These are phyloP conservation scores for Euthynnus affinis DNA, from an alignment of 2,797 vertebrate genomes.

Conservation along the genomic window DNA sequence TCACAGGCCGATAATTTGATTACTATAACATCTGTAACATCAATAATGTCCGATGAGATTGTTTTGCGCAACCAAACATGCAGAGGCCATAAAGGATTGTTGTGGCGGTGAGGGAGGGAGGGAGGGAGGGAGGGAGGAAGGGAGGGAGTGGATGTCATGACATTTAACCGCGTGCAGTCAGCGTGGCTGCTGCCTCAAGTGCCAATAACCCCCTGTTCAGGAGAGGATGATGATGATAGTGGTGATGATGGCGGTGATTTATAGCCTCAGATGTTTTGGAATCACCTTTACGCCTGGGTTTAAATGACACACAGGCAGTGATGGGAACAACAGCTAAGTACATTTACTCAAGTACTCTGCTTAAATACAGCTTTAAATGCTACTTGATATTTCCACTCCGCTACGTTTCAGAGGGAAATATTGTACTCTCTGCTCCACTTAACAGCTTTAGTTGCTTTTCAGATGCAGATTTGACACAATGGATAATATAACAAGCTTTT, in stretches of 20 bases:
- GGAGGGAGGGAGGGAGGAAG: not conserved
- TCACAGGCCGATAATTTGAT: constrained; percentile 89
- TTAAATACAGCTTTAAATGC: not conserved
- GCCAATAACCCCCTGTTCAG: not conserved
- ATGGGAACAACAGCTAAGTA: not conserved
- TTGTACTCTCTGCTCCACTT: no score
- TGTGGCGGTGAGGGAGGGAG: constrained; percentile 33
- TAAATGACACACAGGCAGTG: not conserved
- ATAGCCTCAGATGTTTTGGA: not conserved
- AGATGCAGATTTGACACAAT: no score
- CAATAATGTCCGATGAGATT: constrained; percentile 88
- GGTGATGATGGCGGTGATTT: constrained; percentile 23
- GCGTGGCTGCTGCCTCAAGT: constrained; percentile 24
- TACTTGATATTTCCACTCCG: no score
- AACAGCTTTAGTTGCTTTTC: no score
- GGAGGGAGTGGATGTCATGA: constrained; percentile 62
- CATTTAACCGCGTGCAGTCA: constrained; percentile 76
- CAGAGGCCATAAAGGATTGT: constrained; percentile 82
- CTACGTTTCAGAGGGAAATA: no score
- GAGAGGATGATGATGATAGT: constrained; percentile 42
- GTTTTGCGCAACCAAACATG: constrained; percentile 88
- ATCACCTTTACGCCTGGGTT: constrained; percentile 45
- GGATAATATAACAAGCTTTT: no score
- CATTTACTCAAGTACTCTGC: not conserved
- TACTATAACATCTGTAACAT: constrained; percentile 90